Evolutionary conservation across 2,113 vertebrate species (phyloP).

Genomic region (Chaetodon auriga): DNA sequence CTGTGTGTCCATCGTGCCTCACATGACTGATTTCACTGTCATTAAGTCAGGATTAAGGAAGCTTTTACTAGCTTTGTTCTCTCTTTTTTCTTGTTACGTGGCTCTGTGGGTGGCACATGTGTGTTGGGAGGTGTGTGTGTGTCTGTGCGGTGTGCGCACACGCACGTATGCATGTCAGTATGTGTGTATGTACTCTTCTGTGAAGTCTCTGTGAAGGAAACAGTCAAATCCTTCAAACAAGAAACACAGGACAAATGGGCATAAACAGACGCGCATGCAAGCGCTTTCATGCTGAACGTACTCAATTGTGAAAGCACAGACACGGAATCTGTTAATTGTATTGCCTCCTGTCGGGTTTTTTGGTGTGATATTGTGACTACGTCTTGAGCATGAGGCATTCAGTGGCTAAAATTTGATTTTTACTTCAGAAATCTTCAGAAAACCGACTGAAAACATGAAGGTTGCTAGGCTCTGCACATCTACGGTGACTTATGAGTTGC

Average conservation of each 20-base stretch:
- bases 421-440: constrained; percentile 30
- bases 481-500: constrained; percentile 47
- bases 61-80: constrained; percentile 68
- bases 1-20: constrained; percentile 29
- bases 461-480: constrained; percentile 31
- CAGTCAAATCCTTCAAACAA: constrained; percentile 23
- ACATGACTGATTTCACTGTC: constrained; percentile 34
- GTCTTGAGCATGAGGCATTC: constrained; percentile 24
- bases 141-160: no score
- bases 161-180: not conserved
- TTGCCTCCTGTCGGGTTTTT: constrained; percentile 9
- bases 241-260: constrained; percentile 1
- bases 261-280: constrained; percentile 8
- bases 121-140: constrained; percentile 30
- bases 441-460: constrained; percentile 34
- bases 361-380: constrained; percentile 25
- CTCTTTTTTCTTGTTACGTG: constrained; percentile 23
- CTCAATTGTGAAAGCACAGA: not conserved
- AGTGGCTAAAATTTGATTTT: constrained; percentile 41
- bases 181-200: constrained; percentile 1
- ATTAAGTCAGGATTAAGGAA: constrained; percentile 70
- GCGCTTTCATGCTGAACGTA: constrained; percentile 5
- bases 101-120: constrained; percentile 49
- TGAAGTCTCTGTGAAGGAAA: constrained; percentile 35
- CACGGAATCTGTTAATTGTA: not conserved